Base-by-base conservation (phyloP, 2,797 vertebrate species). In the Malurus leucopterus region DNA sequence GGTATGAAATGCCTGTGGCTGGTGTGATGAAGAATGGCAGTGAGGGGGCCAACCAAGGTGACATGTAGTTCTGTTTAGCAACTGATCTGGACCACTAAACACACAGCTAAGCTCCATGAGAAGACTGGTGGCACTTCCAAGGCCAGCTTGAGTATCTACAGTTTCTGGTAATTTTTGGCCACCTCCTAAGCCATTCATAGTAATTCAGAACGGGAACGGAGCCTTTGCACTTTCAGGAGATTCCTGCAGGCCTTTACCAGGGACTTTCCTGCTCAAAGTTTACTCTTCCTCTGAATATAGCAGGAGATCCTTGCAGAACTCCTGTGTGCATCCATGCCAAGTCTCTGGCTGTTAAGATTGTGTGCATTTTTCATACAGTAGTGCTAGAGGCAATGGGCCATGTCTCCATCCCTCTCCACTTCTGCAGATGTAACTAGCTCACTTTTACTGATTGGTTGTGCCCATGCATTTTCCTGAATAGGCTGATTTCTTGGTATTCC, bases 251-350 rank as follows among this genome's bases (percentile, higher is more conserved):
- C 22, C 29, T 77, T 83, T 38, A 29, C 6, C 6, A 13, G 11
- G 30, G 18, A 14, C 15, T 81, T 75, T 62, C 36, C 32, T 32
- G 13, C 1, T 9, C 21, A 85, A 32, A 26, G 57, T 7, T 15
- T 51, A 11, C 30, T 36, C 9, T 38, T 59, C 30, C 41, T 51
- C 15, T 15, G 9, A 16, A 41, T 2, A 7, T 6, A 55, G 29
- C 0, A n/a, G 34, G 53, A 70, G 32, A 14, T 40, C 14, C 46
- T 43, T 34, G 30, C 38, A 79, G 44, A 82, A 41, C 34, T 65
- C 30, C 40, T 4, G 20, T 1, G 0, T 4, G 2, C 24, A 41
- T 11, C 40, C 29, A 6, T 2, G 20, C 55, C 63, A 50, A 15
- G 20, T 15, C 29, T 46, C 62, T 17, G 13, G 29, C 23, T 59